A percentile compares a stretch with the other conserved stretches of the same genome.
Evolutionary conservation across 1,140 invertebrate species (phyloP).

Genomic region (Asobara japonica): DNA sequence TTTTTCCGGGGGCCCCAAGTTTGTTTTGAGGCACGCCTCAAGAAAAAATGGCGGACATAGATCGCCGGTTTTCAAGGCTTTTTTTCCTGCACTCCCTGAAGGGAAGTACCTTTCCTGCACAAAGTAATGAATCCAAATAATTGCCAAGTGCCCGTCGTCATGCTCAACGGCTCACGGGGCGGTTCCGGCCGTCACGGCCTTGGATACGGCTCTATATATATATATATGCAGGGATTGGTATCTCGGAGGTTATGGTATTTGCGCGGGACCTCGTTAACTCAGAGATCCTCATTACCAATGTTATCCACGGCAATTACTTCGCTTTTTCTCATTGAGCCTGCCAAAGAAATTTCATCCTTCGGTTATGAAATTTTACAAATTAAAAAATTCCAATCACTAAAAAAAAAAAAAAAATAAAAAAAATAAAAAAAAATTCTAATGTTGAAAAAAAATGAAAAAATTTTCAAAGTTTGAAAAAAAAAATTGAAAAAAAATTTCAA

Average conservation of each 20-base stretch:
- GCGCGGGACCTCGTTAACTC: neutral
- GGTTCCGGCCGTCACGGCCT: conserved; percentile 44
- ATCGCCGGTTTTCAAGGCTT: neutral
- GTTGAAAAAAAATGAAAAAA: too few relatives aligned
- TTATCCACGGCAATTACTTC: conserved; percentile 5
- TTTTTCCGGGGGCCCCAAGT: too few relatives aligned
- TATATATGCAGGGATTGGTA: conserved; percentile 12
- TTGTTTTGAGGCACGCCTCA: conserved; percentile 33
- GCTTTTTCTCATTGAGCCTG: neutral
- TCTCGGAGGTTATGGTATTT: conserved; percentile 9
- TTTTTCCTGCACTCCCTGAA: conserved; percentile 31
- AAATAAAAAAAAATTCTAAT: too few relatives aligned
- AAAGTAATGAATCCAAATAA: conserved; percentile 62
- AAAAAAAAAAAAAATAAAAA: too few relatives aligned
- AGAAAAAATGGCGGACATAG: neutral
- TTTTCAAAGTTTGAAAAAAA: too few relatives aligned
- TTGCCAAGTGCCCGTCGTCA: conserved; percentile 52
- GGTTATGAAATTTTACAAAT: neutral
- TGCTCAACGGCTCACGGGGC: conserved; percentile 43
- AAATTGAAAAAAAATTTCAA: too few relatives aligned
- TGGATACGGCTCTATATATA: neutral
- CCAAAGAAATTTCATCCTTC: neutral
- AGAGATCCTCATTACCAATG: neutral
- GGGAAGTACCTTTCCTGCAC: conserved; percentile 57
- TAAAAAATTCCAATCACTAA: too few relatives aligned